Percentiles rank a stretch among this genome's conserved stretches.
Evolutionary conservation across 1,140 invertebrate genomes (phyloP).

Genomic region (Brachionus asplanchnoidis): DNA sequence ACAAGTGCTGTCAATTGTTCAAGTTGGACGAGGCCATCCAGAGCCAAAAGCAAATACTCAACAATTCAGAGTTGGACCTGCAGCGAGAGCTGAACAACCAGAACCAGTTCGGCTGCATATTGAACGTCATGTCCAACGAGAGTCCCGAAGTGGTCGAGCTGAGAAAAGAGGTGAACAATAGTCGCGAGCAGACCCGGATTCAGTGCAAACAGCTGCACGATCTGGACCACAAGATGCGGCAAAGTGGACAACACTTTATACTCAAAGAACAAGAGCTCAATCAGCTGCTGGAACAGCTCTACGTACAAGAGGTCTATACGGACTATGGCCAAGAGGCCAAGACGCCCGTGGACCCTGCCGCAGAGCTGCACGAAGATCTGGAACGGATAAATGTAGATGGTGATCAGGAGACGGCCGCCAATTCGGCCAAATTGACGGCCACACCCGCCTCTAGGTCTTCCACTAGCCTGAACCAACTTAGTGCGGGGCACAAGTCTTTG

Average conservation of each 20-base stretch:
- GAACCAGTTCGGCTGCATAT: neutral
- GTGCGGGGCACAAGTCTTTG: neutral
- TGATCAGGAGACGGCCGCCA: neutral
- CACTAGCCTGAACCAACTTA: neutral
- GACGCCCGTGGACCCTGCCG: neutral
- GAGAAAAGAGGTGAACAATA: neutral
- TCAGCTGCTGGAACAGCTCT: slow-evolving; percentile 12
- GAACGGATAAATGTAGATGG: neutral
- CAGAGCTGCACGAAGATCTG: neutral
- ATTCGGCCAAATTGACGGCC: neutral
- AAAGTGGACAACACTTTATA: slow-evolving; percentile 37
- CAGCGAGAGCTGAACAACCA: slow-evolving; percentile 23
- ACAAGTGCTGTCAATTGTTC: slow-evolving; percentile 30
- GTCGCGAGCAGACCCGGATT: slow-evolving; percentile 23
- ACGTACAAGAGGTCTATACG: slow-evolving; percentile 31
- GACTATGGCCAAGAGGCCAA: neutral
- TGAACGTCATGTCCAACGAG: neutral
- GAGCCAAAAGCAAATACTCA: slow-evolving; percentile 17
- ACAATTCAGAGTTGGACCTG: neutral
- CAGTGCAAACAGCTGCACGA: slow-evolving; percentile 41
- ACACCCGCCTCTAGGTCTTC: neutral
- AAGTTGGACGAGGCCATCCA: slow-evolving; percentile 37
- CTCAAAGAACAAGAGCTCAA: slow-evolving; percentile 38
- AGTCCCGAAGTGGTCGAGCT: neutral
- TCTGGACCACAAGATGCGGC: slow-evolving; percentile 37